phyloP scores from a whole-genome alignment of 2,888 invertebrate genomes.

The Oxyscelio sp. region DNA sequence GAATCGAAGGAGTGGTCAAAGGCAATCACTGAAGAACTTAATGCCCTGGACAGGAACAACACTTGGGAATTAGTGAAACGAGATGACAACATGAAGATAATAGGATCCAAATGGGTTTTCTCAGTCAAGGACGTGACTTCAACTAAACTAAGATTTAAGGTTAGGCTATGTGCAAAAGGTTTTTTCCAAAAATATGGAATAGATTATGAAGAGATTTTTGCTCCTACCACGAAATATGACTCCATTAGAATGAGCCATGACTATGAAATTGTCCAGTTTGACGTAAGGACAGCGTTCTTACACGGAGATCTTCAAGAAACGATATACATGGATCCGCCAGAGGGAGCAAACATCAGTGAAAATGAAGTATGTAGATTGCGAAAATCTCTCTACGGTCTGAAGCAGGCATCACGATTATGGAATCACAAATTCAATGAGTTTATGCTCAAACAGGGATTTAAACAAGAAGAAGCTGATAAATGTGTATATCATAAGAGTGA shows the following conservation, averaged over 20 bases:
- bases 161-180: no score
- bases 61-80: slow-evolving; percentile 23
- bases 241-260: slow-evolving; percentile 22
- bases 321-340: slow-evolving; percentile 32
- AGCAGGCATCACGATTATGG: slow-evolving; percentile 44
- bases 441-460: slow-evolving; percentile 8
- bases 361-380: slow-evolving; percentile 10
- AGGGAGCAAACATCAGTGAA: slow-evolving; percentile 6
- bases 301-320: slow-evolving; percentile 35
- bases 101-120: slow-evolving; percentile 59
- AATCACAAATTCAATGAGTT: slow-evolving; percentile 23
- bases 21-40: slow-evolving; percentile 49
- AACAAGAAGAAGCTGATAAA: slow-evolving; percentile 28
- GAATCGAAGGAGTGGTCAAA: slow-evolving; percentile 16
- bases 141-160: no score
- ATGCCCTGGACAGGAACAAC: slow-evolving; percentile 11
- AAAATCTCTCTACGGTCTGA: slow-evolving; percentile 31
- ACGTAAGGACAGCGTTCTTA: slow-evolving; percentile 45
- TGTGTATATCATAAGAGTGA: slow-evolving; percentile 4
- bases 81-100: slow-evolving; percentile 8
- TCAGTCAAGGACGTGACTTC: slow-evolving; percentile 12
- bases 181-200: slow-evolving; percentile 31
- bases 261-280: slow-evolving; percentile 41
- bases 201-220: slow-evolving; percentile 46
- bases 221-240: slow-evolving; percentile 25